Conservation (phyloP, 1,140 invertebrate species). For the Drosophila azteca region DNA sequence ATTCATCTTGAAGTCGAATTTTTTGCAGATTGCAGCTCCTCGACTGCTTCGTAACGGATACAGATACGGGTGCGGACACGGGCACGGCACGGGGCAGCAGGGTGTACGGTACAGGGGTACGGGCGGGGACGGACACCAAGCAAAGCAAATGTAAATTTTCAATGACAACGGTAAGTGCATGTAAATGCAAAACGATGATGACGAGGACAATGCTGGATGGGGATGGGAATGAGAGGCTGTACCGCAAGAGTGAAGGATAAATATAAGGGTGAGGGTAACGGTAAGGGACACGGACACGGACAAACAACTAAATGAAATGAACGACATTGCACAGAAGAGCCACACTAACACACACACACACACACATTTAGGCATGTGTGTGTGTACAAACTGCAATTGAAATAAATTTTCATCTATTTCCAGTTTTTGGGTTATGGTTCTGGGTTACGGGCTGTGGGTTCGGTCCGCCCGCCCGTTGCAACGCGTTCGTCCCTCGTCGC, state of each 20-base stretch:
- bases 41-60: neutral
- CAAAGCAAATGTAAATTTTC: slow-evolving; percentile 74
- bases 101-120: neutral
- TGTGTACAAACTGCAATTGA: slow-evolving; percentile 44
- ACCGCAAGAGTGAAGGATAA: neutral
- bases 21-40: slow-evolving; percentile 19
- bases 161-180: slow-evolving; percentile 80
- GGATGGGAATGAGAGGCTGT: slow-evolving; percentile 5
- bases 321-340: slow-evolving; percentile 26
- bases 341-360: slow-evolving; percentile 18
- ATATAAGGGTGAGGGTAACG: neutral
- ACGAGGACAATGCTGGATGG: slow-evolving; percentile 35
- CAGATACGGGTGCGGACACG: neutral
- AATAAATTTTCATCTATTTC: slow-evolving; percentile 78
- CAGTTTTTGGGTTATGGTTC: slow-evolving; percentile 65
- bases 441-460: slow-evolving; percentile 14
- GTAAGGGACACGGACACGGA: neutral
- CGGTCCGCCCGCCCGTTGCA: no score
- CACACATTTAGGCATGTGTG: neutral
- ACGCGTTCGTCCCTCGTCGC: no score
- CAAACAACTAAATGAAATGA: slow-evolving; percentile 32
- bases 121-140: slow-evolving; percentile 9
- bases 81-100: neutral
- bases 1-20: slow-evolving; percentile 42
- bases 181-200: slow-evolving; percentile 70